These are phyloP conservation scores for Pogonocherus hispidulus DNA, from an alignment of 2,888 invertebrate species.

Conservation along the genomic window DNA sequence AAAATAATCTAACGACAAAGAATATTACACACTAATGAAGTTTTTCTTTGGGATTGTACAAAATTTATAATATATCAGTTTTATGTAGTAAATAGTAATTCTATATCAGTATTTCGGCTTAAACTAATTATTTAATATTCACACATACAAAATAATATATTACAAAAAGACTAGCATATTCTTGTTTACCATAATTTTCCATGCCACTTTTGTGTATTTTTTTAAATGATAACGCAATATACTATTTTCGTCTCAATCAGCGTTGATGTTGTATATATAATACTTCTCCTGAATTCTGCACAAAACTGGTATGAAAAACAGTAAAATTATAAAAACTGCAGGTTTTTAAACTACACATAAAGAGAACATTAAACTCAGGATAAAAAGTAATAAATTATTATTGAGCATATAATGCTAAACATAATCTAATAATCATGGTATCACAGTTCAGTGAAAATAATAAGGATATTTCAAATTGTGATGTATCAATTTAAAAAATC, in stretches of 20 bases:
- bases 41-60: conserved; percentile 66
- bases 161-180: conserved; percentile 63
- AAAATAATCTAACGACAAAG: conserved; percentile 42
- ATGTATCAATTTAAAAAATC: conserved; percentile 31
- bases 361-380: conserved; percentile 14
- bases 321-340: conserved; percentile 27
- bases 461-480: conserved; percentile 45
- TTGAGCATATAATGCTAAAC: conserved; percentile 65
- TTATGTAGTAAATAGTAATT: conserved; percentile 48
- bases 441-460: conserved; percentile 68
- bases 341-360: conserved; percentile 8
- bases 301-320: conserved; percentile 35
- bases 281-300: no score
- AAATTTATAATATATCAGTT: conserved; percentile 55
- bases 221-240: conserved; percentile 16
- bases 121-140: conserved; percentile 54
- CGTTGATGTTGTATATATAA: no score
- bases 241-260: no score
- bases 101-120: conserved; percentile 55
- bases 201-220: conserved; percentile 38
- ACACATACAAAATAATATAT: conserved; percentile 58
- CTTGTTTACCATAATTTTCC: conserved; percentile 35
- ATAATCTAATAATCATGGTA: conserved; percentile 65
- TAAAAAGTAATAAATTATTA: conserved; percentile 59
- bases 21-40: conserved; percentile 53